Percentiles rank a stretch among this genome's conserved stretches.
Evolutionary conservation across 2,113 vertebrate genomes (phyloP).

Genomic region (Vombatus ursinus): DNA sequence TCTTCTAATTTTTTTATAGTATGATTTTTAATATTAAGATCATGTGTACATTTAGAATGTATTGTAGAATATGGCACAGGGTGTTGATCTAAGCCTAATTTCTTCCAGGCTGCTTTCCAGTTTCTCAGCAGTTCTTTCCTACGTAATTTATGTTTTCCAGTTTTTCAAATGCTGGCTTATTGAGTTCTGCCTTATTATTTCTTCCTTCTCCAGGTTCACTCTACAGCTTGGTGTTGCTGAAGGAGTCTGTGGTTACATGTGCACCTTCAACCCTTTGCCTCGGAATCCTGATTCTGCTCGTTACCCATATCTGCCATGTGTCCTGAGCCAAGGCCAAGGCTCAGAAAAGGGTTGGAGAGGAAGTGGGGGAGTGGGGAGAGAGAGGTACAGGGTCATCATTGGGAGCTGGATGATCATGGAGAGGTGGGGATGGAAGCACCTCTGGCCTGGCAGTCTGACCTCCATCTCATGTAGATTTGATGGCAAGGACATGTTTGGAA

Average conservation of each 20-base stretch:
- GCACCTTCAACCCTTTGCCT: slow-evolving; percentile 81
- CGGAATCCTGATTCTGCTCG: slow-evolving; percentile 83
- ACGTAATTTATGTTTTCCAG: not conserved
- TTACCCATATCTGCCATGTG: slow-evolving; percentile 63
- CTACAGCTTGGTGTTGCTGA: slow-evolving; percentile 84
- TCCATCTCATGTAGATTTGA: not conserved
- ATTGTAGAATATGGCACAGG: not conserved
- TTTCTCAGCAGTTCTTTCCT: not conserved
- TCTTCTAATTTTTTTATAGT: not conserved
- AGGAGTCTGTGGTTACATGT: slow-evolving; percentile 82
- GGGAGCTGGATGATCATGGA: not conserved
- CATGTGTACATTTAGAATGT: not conserved
- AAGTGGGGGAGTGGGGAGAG: not conserved
- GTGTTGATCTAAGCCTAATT: not conserved
- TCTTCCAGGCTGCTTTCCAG: not conserved
- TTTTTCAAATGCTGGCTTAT: not conserved
- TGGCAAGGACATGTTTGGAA: not conserved
- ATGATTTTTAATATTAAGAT: not conserved
- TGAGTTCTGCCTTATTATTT: not conserved
- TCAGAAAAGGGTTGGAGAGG: slow-evolving; percentile 24
- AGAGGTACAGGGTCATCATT: not conserved
- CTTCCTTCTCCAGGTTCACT: slow-evolving; percentile 81
- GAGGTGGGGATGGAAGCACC: not conserved
- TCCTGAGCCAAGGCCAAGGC: slow-evolving; percentile 64
- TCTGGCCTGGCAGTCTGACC: not conserved